A percentile compares a stretch with the other conserved stretches of the same genome.
Conservation (phyloP, 1,140 invertebrate genomes). For the Phthorimaea operculella region DNA sequence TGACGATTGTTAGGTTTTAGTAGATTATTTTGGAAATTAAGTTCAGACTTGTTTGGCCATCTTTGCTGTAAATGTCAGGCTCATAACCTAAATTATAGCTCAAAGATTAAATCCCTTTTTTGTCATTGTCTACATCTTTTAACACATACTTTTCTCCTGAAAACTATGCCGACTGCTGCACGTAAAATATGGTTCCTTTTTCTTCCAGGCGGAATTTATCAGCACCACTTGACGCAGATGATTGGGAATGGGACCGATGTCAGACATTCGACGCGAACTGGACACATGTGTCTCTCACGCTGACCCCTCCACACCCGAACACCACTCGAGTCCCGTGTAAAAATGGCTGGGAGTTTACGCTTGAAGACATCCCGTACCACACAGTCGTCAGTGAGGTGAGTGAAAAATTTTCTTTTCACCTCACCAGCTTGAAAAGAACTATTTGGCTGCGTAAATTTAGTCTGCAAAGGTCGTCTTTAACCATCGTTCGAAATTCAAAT, state of each 20-base stretch:
- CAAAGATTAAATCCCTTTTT: too few relatives aligned
- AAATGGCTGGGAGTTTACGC: constrained; percentile 78
- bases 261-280: constrained; percentile 48
- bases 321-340: constrained; percentile 70
- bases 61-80: too few relatives aligned
- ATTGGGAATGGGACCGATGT: constrained; percentile 42
- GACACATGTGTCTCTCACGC: constrained; percentile 48
- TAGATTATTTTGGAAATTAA: too few relatives aligned
- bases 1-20: background rate
- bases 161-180: too few relatives aligned
- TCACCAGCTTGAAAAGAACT: too few relatives aligned
- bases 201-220: constrained; percentile 43
- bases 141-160: too few relatives aligned
- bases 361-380: constrained; percentile 72
- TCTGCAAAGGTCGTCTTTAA: too few relatives aligned
- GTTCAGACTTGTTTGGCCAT: too few relatives aligned
- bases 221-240: constrained; percentile 23
- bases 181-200: too few relatives aligned
- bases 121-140: too few relatives aligned
- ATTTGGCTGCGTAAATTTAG: background rate
- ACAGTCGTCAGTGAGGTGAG: constrained; percentile 78
- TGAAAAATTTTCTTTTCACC: background rate
- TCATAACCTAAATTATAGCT: too few relatives aligned
- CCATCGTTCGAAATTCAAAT: too few relatives aligned
- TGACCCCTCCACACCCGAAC: constrained; percentile 53